Evolutionary conservation across 2,888 invertebrate genomes (phyloP).

Genomic region (Neelides folsomi): DNA sequence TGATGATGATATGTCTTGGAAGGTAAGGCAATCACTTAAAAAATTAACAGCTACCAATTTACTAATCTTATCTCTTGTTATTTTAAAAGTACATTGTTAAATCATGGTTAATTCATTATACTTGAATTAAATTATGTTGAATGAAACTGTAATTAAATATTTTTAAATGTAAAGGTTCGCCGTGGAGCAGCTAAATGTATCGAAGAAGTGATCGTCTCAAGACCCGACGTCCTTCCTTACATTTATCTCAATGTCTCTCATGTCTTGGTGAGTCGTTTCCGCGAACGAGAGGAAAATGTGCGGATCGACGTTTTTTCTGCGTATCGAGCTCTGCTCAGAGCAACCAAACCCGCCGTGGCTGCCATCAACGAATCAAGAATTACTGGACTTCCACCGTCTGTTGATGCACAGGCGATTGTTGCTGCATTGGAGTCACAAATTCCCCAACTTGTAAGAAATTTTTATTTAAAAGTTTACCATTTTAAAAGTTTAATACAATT

Average conservation of each 20-base stretch:
- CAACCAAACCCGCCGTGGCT: constrained; percentile 59
- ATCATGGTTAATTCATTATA: too few species aligned
- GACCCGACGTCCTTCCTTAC: constrained; percentile 77
- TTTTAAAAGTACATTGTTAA: too few species aligned
- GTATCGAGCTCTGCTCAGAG: constrained; percentile 79
- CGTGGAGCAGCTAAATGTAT: constrained; percentile 95
- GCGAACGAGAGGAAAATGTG: constrained; percentile 96
- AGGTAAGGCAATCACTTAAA: constrained; percentile 47
- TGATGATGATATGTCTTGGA: constrained; percentile 99
- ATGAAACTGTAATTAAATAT: neutral
- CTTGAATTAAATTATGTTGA: neutral
- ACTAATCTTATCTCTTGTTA: too few species aligned
- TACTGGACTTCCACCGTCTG: constrained; percentile 59
- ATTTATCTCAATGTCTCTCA: constrained; percentile 82
- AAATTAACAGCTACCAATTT: neutral
- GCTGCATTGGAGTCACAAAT: constrained; percentile 33
- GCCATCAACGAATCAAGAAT: constrained; percentile 44
- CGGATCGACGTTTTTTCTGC: constrained; percentile 96
- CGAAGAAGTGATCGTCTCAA: constrained; percentile 82
- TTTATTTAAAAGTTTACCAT: too few species aligned
- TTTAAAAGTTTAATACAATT: too few species aligned
- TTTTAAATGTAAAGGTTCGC: constrained; percentile 41
- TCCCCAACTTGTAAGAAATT: constrained; percentile 23
- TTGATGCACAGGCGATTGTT: constrained; percentile 50
- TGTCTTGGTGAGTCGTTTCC: constrained; percentile 37